Base-by-base conservation (phyloP, 2,797 vertebrate genomes). In the Rhinophrynus dorsalis region DNA sequence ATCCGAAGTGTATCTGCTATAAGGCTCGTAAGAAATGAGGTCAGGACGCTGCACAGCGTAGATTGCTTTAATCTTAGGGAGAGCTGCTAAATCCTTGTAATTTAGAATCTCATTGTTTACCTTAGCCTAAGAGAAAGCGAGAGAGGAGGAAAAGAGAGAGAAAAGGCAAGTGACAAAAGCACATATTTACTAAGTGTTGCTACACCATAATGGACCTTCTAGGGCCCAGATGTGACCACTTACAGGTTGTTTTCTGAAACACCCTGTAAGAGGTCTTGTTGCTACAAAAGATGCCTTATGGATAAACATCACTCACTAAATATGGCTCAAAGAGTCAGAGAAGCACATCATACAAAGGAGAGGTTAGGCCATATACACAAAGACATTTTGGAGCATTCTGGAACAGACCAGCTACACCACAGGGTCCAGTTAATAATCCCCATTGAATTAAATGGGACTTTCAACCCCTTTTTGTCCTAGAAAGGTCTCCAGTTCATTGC, bases 51-150 rank as follows among this genome's bases (percentile, higher is more conserved):
- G 95, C 80, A 99, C 92, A 87, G 98, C 95, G 55, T 99, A 98
- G 93, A 99, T 99, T 89, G 96, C 93, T 87, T 98, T 99, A 90
- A 97, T 91, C 93, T 96, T 96, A 91, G 97, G 97, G 86, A 99
- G 94, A 80, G 97, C 97, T 78, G 97, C 97, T 88, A 99, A 92
- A 83, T 98, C 95, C 94, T 96, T 98, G 95, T 99, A 99, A 94
- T 94, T 92, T 94, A 98, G 95, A 88, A 98, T 93, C 86, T 98
- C 94, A 91, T 95, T 95, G 92, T 96, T 94, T 94, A 99, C 92
- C 92, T 94, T 97, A 88, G 97, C 96, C 97, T 99, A 86, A 89
- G 85, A 92, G 84, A 94, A 84, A 91, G 85, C 81, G 84, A 87
- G 74, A 61, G 2, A 50, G 78, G 74, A 67, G 38, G 58, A 70